phyloP scores from a whole-genome alignment of 2,797 vertebrate species.

The Coluber constrictor region DNA sequence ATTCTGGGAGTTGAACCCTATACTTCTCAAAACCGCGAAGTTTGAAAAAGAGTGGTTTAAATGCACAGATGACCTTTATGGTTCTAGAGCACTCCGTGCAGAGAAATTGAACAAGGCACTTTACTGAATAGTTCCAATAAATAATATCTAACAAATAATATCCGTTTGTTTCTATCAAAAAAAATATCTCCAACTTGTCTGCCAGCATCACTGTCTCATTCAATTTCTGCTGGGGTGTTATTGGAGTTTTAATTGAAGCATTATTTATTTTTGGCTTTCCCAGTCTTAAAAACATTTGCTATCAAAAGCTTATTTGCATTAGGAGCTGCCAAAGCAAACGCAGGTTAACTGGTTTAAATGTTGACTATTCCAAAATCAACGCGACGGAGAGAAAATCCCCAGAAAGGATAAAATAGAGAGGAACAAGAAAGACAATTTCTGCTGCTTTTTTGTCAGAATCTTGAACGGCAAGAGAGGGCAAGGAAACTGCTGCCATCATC shows the following conservation, averaged over 20 bases:
- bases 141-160: neutral
- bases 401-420: neutral
- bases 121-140: neutral
- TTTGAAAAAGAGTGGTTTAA: neutral
- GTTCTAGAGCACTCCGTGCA: neutral
- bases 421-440: neutral
- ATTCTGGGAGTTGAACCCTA: neutral
- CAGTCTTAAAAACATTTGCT: neutral
- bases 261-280: neutral
- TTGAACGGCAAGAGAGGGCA: neutral
- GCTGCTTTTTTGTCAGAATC: neutral
- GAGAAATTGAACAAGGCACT: neutral
- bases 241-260: neutral
- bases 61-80: neutral
- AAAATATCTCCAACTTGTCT: neutral
- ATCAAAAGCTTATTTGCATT: neutral
- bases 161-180: neutral
- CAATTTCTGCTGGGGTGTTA: neutral
- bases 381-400: neutral
- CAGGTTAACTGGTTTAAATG: neutral
- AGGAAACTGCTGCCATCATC: neutral
- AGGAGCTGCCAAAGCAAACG: neutral
- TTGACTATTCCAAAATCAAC: neutral
- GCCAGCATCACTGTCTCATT: neutral
- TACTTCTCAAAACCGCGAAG: neutral